These are phyloP conservation scores for Miichthys miiuy DNA, from an alignment of 2,797 vertebrate species.

Conservation along the genomic window DNA sequence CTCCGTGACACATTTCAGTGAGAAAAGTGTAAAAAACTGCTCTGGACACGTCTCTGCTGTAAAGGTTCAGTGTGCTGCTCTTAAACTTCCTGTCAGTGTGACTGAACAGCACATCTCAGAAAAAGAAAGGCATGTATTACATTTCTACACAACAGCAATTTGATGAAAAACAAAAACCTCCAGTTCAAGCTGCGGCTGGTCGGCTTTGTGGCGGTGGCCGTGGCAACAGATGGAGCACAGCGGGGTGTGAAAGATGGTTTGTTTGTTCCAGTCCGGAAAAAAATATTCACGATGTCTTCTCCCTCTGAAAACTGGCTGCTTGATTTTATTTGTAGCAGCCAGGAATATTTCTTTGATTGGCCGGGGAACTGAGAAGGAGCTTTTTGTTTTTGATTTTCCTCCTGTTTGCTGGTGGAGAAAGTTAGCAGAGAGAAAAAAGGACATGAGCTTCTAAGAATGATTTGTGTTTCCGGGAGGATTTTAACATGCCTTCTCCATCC, in stretches of 20 bases:
- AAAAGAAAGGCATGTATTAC: conserved; percentile 23
- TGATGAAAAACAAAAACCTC: conserved; percentile 41
- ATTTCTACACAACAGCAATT: conserved; percentile 32
- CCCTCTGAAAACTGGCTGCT: conserved; percentile 32
- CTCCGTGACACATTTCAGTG: background rate
- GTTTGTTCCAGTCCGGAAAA: conserved; percentile 32
- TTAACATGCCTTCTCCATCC: conserved; percentile 21
- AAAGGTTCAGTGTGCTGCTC: conserved; percentile 8
- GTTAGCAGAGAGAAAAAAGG: background rate
- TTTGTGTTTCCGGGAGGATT: conserved; percentile 27
- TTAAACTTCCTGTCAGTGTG: conserved; percentile 16
- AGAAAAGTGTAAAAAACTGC: conserved; percentile 1
- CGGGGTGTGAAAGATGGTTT: conserved; percentile 38
- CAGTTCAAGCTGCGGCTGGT: conserved; percentile 23
- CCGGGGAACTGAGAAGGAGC: conserved; percentile 1
- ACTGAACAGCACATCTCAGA: conserved; percentile 5
- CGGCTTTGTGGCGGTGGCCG: conserved; percentile 26
- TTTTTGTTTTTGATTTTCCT: conserved; percentile 1
- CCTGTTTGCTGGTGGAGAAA: conserved; percentile 1
- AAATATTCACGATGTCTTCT: conserved; percentile 31
- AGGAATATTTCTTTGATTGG: conserved; percentile 35
- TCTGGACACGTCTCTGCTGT: background rate
- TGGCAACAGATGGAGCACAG: conserved; percentile 66
- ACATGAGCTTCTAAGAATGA: conserved; percentile 8
- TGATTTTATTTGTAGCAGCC: conserved; percentile 42